Conservation (phyloP, 2,797 vertebrate species). For the Lutjanus argentimaculatus region DNA sequence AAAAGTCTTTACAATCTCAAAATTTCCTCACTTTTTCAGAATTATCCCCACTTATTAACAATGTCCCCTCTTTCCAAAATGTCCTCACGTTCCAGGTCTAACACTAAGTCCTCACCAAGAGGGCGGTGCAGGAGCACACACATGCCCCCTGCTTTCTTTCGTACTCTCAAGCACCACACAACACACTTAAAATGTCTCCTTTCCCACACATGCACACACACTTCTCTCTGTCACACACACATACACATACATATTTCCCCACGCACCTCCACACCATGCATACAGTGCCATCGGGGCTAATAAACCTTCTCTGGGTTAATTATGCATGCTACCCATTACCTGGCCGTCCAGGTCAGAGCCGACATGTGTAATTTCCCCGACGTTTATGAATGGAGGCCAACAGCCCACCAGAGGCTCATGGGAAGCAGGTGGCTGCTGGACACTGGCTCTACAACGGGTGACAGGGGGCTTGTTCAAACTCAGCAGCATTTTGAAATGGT, state of each 20-base stretch:
- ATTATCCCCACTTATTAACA: background rate
- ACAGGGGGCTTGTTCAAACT: conserved; percentile 57
- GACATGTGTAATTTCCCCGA: conserved; percentile 73
- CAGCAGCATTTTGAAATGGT: conserved; percentile 34
- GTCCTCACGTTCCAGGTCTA: background rate
- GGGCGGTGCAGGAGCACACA: background rate
- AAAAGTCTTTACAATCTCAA: background rate
- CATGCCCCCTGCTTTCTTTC: background rate
- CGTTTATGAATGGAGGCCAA: conserved; percentile 70
- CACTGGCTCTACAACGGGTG: conserved; percentile 28
- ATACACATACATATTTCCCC: conserved; percentile 16
- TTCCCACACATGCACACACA: background rate
- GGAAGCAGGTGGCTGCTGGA: conserved; percentile 74
- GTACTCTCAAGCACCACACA: background rate
- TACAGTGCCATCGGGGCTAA: conserved; percentile 53
- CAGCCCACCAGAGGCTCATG: conserved; percentile 66
- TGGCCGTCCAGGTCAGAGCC: conserved; percentile 60
- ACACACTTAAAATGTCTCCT: background rate
- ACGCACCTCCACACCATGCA: conserved; percentile 15
- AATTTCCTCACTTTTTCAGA: background rate
- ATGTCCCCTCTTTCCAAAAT: background rate
- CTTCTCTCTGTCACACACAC: background rate
- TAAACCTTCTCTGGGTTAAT: conserved; percentile 76
- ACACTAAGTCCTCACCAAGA: background rate
- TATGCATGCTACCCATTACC: conserved; percentile 68